Evolutionary conservation across 2,888 invertebrate genomes (phyloP).

Genomic region (Carabus problematicus): DNA sequence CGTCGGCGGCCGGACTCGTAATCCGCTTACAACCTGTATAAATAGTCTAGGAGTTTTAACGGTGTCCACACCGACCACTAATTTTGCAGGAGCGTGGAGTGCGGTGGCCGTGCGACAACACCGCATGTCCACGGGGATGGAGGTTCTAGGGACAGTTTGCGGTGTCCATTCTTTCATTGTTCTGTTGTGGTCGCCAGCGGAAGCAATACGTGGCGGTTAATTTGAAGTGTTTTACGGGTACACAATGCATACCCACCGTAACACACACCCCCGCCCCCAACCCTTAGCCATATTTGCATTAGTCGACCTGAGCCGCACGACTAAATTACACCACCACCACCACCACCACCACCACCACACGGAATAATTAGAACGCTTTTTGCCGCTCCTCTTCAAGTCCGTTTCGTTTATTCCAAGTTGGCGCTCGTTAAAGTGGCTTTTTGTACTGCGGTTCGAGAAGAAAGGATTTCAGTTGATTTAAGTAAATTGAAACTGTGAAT

Average conservation of each 20-base stretch:
- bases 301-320: background rate
- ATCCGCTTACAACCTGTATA: conserved; percentile 28
- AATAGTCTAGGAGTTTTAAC: conserved; percentile 19
- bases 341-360: background rate
- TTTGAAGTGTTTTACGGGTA: conserved; percentile 21
- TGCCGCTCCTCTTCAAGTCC: too few species aligned
- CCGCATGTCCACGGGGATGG: background rate
- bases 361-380: conserved; percentile 4
- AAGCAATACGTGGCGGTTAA: conserved; percentile 12
- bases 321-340: too few species aligned
- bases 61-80: conserved; percentile 20
- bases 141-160: background rate
- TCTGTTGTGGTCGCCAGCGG: conserved; percentile 8
- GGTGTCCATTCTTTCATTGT: conserved; percentile 24
- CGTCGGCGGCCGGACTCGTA: conserved; percentile 6
- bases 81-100: conserved; percentile 20
- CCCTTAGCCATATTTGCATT: conserved; percentile 12
- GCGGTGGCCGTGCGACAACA: conserved; percentile 4
- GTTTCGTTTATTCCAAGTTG: too few species aligned
- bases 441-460: too few species aligned
- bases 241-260: background rate
- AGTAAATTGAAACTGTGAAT: too few species aligned
- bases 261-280: background rate
- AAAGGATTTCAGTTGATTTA: too few species aligned
- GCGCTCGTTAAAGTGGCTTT: too few species aligned